These are phyloP conservation scores for Hypocryptadius cinnamomeus DNA, from an alignment of 2,113 vertebrate species.

Conservation along the genomic window DNA sequence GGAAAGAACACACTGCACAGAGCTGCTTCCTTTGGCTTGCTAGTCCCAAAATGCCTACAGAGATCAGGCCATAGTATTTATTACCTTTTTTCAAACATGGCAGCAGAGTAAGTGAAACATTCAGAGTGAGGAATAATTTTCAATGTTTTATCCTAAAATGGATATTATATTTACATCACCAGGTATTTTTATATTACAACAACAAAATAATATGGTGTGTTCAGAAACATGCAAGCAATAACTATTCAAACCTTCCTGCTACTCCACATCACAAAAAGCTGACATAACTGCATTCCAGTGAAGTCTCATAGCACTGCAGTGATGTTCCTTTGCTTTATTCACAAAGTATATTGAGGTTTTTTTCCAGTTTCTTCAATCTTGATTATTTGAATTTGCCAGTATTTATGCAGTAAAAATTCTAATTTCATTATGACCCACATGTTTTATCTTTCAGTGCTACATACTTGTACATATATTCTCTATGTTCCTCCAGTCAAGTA, in stretches of 20 bases:
- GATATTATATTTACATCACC: neutral
- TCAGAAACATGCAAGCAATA: neutral
- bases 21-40: neutral
- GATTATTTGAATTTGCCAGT: neutral
- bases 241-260: neutral
- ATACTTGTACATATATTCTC: neutral
- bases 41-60: neutral
- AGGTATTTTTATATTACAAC: neutral
- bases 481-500: neutral
- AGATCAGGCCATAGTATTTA: neutral
- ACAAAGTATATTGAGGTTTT: neutral
- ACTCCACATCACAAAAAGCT: neutral
- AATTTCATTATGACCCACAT: neutral
- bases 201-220: neutral
- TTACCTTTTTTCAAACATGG: neutral
- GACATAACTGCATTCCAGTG: neutral
- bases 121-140: neutral
- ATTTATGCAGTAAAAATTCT: neutral
- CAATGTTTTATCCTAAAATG: neutral
- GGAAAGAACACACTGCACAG: neutral
- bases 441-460: neutral
- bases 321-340: neutral
- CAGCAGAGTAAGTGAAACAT: neutral
- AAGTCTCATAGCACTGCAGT: accelerated
- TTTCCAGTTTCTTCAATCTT: neutral